Conservation (phyloP, 92 coral and sea anemone species). For the Palythoa caribaeorum region DNA sequence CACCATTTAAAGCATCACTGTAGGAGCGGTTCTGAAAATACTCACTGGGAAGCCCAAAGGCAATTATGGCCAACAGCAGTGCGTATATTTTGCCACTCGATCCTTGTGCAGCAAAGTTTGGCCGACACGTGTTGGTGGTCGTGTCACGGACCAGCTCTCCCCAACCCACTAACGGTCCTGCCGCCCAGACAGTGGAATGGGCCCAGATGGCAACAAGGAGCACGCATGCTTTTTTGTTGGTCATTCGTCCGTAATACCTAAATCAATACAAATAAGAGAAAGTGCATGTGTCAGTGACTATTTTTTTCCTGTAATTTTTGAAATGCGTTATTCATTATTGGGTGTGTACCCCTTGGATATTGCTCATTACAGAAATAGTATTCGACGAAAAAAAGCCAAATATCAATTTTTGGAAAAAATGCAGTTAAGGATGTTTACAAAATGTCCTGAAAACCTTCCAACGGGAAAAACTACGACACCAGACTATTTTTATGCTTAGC, state of each 20-base stretch:
- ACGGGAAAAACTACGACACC: too few species aligned
- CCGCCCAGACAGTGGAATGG: conserved; percentile 67
- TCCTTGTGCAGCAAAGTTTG: conserved; percentile 56
- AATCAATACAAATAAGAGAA: not conserved
- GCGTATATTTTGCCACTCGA: conserved; percentile 39
- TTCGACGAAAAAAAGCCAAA: too few species aligned
- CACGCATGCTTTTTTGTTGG: conserved; percentile 45
- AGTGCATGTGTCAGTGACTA: not conserved
- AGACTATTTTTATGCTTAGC: too few species aligned
- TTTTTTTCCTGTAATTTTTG: too few species aligned
- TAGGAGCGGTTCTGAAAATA: not conserved
- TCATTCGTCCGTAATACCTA: conserved; percentile 69
- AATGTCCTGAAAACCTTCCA: too few species aligned
- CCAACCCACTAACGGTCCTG: conserved; percentile 63
- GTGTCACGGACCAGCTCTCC: conserved; percentile 59
- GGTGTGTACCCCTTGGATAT: too few species aligned
- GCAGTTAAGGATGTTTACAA: too few species aligned
- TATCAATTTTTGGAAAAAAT: too few species aligned
- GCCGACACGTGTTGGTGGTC: conserved; percentile 68
- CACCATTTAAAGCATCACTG: not conserved
- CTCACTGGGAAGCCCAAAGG: conserved; percentile 52
- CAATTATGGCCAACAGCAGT: conserved; percentile 43
- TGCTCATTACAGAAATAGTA: too few species aligned
- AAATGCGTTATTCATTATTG: too few species aligned
- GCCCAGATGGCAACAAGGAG: conserved; percentile 55